phyloP scores from a whole-genome alignment of 2,888 invertebrate genomes.

The Drosophila mimetica region DNA sequence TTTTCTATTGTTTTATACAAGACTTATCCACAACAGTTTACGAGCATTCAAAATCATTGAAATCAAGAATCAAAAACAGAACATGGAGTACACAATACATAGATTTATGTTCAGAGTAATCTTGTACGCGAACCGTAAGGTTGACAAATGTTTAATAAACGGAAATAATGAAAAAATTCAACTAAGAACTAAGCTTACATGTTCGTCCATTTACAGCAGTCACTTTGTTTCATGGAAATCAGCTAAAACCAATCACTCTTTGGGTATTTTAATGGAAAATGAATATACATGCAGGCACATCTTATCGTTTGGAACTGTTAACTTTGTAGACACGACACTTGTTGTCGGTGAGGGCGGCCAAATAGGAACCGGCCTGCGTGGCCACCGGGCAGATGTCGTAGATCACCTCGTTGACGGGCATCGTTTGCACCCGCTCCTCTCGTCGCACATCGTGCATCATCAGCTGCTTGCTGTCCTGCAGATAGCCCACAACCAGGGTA shows the following conservation, averaged over 20 bases:
- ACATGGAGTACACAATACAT: conserved; percentile 22
- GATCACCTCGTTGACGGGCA: conserved; percentile 88
- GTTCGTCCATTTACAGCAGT: background rate
- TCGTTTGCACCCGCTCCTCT: conserved; percentile 85
- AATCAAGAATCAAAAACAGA: conserved; percentile 49
- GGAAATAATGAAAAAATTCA: conserved; percentile 14
- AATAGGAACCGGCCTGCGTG: conserved; percentile 84
- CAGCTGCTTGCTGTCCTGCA: conserved; percentile 89
- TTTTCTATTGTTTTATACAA: conserved; percentile 53
- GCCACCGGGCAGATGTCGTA: conserved; percentile 88
- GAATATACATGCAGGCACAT: background rate
- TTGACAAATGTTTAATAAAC: conserved; percentile 42
- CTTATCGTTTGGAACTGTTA: conserved; percentile 51
- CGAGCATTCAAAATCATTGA: conserved; percentile 38
- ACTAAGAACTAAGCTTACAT: background rate
- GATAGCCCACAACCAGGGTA: conserved; percentile 89
- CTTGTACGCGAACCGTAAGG: conserved; percentile 25
- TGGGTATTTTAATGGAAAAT: conserved; percentile 34
- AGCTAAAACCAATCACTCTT: conserved; percentile 1
- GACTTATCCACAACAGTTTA: conserved; percentile 20
- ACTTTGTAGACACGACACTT: conserved; percentile 88
- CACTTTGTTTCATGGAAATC: conserved; percentile 11
- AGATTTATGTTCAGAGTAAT: conserved; percentile 25
- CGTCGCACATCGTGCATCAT: conserved; percentile 88
- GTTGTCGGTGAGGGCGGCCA: conserved; percentile 88